Conservation (phyloP, 2,797 vertebrate species). For the Rallus crepitans region DNA sequence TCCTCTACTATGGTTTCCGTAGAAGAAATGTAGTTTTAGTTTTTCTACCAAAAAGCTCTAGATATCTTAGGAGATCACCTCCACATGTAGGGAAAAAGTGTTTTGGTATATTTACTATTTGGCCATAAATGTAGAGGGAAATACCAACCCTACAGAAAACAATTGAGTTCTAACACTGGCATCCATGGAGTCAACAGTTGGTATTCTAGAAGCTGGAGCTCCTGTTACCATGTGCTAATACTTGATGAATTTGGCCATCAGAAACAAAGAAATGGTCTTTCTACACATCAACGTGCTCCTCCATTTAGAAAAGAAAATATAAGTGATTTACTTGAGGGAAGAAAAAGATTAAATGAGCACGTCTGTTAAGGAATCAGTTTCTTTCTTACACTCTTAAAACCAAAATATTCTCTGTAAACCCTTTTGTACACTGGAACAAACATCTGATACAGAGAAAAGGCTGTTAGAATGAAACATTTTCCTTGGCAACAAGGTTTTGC, state of each 20-base stretch:
- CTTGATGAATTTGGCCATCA: not conserved
- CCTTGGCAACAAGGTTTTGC: not conserved
- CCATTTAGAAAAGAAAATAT: not conserved
- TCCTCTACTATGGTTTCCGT: rapidly evolving
- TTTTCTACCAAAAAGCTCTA: not conserved
- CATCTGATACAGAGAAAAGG: not conserved
- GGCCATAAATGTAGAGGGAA: not conserved
- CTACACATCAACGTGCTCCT: not conserved
- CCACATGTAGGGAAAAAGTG: too few relatives aligned
- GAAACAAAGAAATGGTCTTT: not conserved
- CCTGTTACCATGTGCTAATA: not conserved
- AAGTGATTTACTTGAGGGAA: not conserved
- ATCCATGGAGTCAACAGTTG: not conserved
- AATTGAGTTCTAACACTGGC: not conserved
- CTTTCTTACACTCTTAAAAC: not conserved
- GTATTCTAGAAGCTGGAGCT: not conserved
- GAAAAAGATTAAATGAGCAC: not conserved
- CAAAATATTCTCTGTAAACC: not conserved
- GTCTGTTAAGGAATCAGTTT: not conserved
- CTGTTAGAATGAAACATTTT: constrained; percentile 36
- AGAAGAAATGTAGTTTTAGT: not conserved
- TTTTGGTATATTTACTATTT: not conserved
- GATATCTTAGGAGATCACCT: not conserved
- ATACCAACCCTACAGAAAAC: not conserved
- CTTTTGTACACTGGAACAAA: not conserved